Evolutionary conservation across 2,797 vertebrate genomes (phyloP).

Genomic region (Salmo trutta): DNA sequence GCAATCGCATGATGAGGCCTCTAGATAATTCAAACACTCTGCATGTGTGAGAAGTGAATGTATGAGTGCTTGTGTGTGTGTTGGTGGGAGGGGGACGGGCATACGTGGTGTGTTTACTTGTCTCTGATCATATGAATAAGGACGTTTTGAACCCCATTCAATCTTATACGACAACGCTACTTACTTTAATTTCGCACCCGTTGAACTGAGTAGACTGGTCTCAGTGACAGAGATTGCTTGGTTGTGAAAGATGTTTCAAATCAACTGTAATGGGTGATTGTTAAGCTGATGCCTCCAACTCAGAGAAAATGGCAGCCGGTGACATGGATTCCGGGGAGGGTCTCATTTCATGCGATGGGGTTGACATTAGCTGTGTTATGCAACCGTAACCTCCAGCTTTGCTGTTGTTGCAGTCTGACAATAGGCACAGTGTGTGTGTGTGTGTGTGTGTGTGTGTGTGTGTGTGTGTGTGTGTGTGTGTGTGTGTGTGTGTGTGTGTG

Average conservation of each 20-base stretch:
- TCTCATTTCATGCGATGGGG: conserved; percentile 51
- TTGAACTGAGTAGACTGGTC: neutral
- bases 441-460: too few species aligned
- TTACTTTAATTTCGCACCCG: conserved; percentile 16
- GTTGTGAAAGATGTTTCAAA: conserved; percentile 16
- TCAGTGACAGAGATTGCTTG: neutral
- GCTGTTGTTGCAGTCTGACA: conserved; percentile 30
- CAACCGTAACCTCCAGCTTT: conserved; percentile 65
- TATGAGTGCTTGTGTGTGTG: neutral
- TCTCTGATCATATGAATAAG: conserved; percentile 5
- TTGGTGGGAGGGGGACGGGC: neutral
- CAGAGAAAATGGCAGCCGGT: conserved; percentile 50
- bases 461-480: neutral
- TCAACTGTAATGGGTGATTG: conserved; percentile 30
- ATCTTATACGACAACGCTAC: neutral
- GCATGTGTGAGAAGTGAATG: neutral
- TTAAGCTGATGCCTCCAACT: conserved; percentile 33
- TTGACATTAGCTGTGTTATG: conserved; percentile 65
- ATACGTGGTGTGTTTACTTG: neutral
- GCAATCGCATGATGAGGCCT: neutral
- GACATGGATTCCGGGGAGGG: conserved; percentile 38
- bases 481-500: too few species aligned
- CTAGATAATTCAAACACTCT: neutral
- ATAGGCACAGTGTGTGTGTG: neutral
- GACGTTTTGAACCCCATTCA: conserved; percentile 12